Evolutionary conservation across 2,888 invertebrate genomes (phyloP).

Genomic region (Drosophila colorata): DNA sequence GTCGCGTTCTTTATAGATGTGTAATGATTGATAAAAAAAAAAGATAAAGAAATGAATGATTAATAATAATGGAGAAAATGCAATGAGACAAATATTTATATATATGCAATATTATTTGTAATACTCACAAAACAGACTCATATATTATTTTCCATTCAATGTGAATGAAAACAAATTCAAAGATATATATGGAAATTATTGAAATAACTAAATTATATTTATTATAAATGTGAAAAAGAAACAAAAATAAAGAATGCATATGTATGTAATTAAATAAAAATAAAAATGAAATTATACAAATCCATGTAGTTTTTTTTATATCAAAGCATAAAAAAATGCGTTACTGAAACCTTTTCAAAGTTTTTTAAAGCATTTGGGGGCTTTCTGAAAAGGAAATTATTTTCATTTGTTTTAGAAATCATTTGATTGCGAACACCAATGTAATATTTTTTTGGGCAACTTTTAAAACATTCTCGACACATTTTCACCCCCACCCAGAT

Average conservation of each 20-base stretch:
- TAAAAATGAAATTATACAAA: slow-evolving; percentile 20
- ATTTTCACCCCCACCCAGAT: not conserved
- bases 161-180: slow-evolving; percentile 20
- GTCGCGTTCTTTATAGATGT: slow-evolving; percentile 25
- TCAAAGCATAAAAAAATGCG: too few species aligned
- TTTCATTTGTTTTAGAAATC: too few species aligned
- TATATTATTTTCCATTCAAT: slow-evolving; percentile 17
- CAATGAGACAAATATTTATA: slow-evolving; percentile 22
- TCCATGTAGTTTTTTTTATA: not conserved
- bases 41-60: not conserved
- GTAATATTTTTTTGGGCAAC: too few species aligned
- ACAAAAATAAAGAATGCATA: slow-evolving; percentile 21
- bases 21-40: slow-evolving; percentile 27
- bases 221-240: slow-evolving; percentile 50
- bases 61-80: not conserved
- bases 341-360: too few species aligned
- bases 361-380: not conserved
- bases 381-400: too few species aligned
- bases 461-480: too few species aligned
- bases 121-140: slow-evolving; percentile 53
- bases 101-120: slow-evolving; percentile 63
- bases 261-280: slow-evolving; percentile 56
- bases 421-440: too few species aligned
- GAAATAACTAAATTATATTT: slow-evolving; percentile 48
- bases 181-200: slow-evolving; percentile 30